A percentile compares a stretch with the other conserved stretches of the same genome.
Conservation (phyloP, 2,113 vertebrate genomes). For the Cyphomyrus discorhynchus region DNA sequence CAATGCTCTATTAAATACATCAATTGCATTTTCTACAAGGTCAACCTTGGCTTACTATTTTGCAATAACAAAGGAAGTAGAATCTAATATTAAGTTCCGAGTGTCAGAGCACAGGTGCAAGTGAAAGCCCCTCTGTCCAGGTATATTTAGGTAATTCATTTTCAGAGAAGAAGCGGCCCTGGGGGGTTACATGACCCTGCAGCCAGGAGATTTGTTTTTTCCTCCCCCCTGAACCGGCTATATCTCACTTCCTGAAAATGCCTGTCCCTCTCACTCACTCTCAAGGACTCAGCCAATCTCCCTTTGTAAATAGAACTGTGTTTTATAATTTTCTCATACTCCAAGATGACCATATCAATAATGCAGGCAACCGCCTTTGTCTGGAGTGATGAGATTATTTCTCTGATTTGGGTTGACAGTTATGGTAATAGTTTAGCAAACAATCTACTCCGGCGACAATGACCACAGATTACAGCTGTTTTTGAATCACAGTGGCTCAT, state of each 20-base stretch:
- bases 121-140: slow-evolving; percentile 49
- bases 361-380: slow-evolving; percentile 92
- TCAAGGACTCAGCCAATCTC: slow-evolving; percentile 97
- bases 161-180: slow-evolving; percentile 59
- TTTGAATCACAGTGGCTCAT: slow-evolving; percentile 76
- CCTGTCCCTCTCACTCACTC: slow-evolving; percentile 85
- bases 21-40: slow-evolving; percentile 40
- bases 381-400: slow-evolving; percentile 94
- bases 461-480: slow-evolving; percentile 94
- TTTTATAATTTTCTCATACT: slow-evolving; percentile 96
- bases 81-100: slow-evolving; percentile 44
- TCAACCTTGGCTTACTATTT: slow-evolving; percentile 35
- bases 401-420: slow-evolving; percentile 94
- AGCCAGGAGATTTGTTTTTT: slow-evolving; percentile 67
- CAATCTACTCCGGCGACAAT: slow-evolving; percentile 91
- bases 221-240: slow-evolving; percentile 70
- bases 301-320: slow-evolving; percentile 99
- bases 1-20: slow-evolving; percentile 28
- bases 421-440: slow-evolving; percentile 99
- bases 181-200: slow-evolving; percentile 74
- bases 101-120: slow-evolving; percentile 44
- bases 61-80: slow-evolving; percentile 38
- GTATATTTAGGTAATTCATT: slow-evolving; percentile 66
- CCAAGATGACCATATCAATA: slow-evolving; percentile 93
- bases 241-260: slow-evolving; percentile 92